Conservation (phyloP, 37 sponge, comb jelly and placozoan species). For the Agelas oroides region DNA sequence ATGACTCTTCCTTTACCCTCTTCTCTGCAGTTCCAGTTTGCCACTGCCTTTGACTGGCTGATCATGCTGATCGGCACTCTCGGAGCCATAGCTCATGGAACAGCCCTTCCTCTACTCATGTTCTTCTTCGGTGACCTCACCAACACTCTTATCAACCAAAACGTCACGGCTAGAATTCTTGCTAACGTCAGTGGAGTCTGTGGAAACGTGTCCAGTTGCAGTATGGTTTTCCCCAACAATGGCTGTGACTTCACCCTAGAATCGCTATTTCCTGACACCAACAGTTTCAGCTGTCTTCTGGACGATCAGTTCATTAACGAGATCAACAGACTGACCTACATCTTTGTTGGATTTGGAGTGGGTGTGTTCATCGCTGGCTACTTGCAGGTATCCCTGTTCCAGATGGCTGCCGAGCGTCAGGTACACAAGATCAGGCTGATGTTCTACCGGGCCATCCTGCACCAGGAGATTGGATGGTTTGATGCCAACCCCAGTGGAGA, state of each 20-base stretch:
- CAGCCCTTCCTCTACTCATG: constrained; percentile 62
- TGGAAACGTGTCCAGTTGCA: too few relatives aligned
- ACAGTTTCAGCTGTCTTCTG: constrained; percentile 7
- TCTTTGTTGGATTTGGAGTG: constrained; percentile 39
- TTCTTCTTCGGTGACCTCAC: constrained; percentile 76
- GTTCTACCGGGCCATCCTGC: constrained; percentile 64
- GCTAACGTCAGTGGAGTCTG: too few relatives aligned
- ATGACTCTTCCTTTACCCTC: background rate
- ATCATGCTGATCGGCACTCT: constrained; percentile 67
- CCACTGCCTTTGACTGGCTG: constrained; percentile 62
- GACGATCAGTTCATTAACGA: background rate
- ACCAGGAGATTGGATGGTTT: constrained; percentile 87
- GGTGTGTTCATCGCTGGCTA: constrained; percentile 24
- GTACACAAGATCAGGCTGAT: constrained; percentile 42
- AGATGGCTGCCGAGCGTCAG: constrained; percentile 56
- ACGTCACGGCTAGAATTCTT: background rate
- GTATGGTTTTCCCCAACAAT: too few relatives aligned
- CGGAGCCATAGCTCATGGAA: constrained; percentile 69
- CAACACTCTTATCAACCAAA: constrained; percentile 53
- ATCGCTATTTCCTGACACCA: too few relatives aligned
- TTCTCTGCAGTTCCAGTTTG: constrained; percentile 73
- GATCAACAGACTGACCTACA: constrained; percentile 3
- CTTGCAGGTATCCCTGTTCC: constrained; percentile 51
- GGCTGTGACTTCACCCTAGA: too few relatives aligned
- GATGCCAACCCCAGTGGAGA: constrained; percentile 70